Conservation (phyloP, 1,140 invertebrate species). For the Reticulitermes speratus region DNA sequence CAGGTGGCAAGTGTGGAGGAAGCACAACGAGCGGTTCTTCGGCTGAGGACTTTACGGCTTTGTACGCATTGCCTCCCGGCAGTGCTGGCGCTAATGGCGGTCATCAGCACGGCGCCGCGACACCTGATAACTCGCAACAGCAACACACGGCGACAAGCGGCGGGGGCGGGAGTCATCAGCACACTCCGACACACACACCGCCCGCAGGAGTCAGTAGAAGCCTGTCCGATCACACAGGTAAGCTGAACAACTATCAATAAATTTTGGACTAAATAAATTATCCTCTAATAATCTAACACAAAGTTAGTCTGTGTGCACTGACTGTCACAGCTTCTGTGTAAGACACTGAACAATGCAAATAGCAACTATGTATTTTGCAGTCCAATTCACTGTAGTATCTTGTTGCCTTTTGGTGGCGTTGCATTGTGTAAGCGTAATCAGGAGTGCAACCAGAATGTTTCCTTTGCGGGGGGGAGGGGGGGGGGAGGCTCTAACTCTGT, state of each 20-base stretch:
- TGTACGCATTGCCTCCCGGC: slow-evolving; percentile 57
- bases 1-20: slow-evolving; percentile 53
- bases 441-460: too few relatives aligned
- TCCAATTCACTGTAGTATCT: too few relatives aligned
- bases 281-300: too few relatives aligned
- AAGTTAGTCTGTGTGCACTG: too few relatives aligned
- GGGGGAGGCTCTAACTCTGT: too few relatives aligned
- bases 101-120: slow-evolving; percentile 24
- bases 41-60: slow-evolving; percentile 74
- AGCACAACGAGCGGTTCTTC: slow-evolving; percentile 69
- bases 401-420: too few relatives aligned
- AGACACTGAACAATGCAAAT: too few relatives aligned
- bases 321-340: too few relatives aligned
- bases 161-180: slow-evolving; percentile 43
- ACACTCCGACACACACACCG: slow-evolving; percentile 63
- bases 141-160: background rate
- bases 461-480: too few relatives aligned
- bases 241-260: background rate
- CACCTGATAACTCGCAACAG: slow-evolving; percentile 18
- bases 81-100: slow-evolving; percentile 2
- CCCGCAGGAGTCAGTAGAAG: slow-evolving; percentile 52
- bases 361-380: too few relatives aligned
- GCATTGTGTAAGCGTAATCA: too few relatives aligned
- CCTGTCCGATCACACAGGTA: slow-evolving; percentile 18
- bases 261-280: too few relatives aligned